Evolutionary conservation across 2,888 invertebrate species (phyloP), one percentile per base, ranked within the genome.

Genomic region (Taphrorychus bicolor): DNA sequence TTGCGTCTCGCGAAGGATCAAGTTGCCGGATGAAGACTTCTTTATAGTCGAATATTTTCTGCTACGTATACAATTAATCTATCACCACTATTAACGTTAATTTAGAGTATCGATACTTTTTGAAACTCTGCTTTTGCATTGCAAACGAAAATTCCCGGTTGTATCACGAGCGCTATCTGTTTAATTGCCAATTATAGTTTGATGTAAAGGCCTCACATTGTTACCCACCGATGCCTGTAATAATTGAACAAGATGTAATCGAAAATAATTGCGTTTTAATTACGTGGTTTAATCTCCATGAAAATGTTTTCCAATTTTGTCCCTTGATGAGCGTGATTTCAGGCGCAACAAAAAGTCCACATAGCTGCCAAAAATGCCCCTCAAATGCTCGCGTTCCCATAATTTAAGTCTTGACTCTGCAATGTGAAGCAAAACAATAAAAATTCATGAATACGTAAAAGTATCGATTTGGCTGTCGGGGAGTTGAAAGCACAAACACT

Each of bases 381-480:
- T 14, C 7, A 16, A 45, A 45, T 45, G 17, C n/a, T n/a, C 14
- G 16, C 9, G 14, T 16, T 7, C 17, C 4, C 45, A 17, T 17
- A 45, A 14, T 14, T 45, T 17, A 45, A 45, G 45, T 16, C 45
- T 5, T 5, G 17, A 45, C 45, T 45, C 14, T 45, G 45, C 14
- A 45, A 45, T 45, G 16, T 16, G 45, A 16, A 3, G 45, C 45
- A 45, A 45, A 45, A 17, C 45, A 45, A 45, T 45, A 45, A 45
- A 45, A 45, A 45, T 45, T 45, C 45, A 45, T 45, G 45, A 45
- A 45, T 45, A 45, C 45, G 17, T 45, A 45, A 45, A 45, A 45
- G 17, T 45, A 45, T 45, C 17, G 45, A 45, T 45, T 45, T 17
- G 17, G 17, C 16, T 16, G 45, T 16, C 14, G 45, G 45, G 45